Percentiles rank a stretch among this genome's conserved stretches.
These are phyloP conservation scores for Strigamia transsilvanica DNA, from an alignment of 2,888 invertebrate species.

Conservation along the genomic window DNA sequence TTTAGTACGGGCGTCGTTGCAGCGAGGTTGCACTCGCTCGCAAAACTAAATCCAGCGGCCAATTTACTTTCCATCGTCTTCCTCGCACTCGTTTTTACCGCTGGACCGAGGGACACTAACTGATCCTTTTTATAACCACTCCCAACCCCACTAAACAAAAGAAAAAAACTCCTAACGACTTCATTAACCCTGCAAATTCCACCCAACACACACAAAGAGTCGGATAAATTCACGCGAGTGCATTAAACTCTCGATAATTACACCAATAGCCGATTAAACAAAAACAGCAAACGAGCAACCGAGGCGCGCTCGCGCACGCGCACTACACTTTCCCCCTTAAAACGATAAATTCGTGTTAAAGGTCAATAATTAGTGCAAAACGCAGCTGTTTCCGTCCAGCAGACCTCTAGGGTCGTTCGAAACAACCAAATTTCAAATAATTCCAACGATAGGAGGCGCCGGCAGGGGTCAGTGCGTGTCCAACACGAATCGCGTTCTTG, in stretches of 20 bases:
- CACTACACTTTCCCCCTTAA: background rate
- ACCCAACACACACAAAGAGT: background rate
- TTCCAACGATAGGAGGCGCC: background rate
- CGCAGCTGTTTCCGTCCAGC: background rate
- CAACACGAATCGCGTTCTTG: background rate
- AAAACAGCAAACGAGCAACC: too few relatives aligned
- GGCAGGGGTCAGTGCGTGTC: conserved; percentile 24
- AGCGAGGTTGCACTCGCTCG: background rate
- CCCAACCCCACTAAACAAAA: conserved; percentile 1
- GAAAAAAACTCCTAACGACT: background rate
- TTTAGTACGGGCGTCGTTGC: background rate
- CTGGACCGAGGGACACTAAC: conserved; percentile 34
- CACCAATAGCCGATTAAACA: too few relatives aligned
- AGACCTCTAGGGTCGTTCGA: background rate
- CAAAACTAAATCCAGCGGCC: conserved; percentile 16
- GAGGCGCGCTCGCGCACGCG: too few relatives aligned
- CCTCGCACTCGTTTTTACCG: conserved; percentile 23
- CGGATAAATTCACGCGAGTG: background rate
- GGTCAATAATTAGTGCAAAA: background rate
- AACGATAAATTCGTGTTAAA: background rate
- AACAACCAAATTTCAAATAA: conserved; percentile 5
- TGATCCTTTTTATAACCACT: conserved; percentile 36
- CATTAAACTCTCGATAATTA: too few relatives aligned
- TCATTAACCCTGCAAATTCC: conserved; percentile 22
- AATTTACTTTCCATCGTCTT: conserved; percentile 43